phyloP scores from a whole-genome alignment of 2,888 invertebrate genomes.

The Cryptops parisi region DNA sequence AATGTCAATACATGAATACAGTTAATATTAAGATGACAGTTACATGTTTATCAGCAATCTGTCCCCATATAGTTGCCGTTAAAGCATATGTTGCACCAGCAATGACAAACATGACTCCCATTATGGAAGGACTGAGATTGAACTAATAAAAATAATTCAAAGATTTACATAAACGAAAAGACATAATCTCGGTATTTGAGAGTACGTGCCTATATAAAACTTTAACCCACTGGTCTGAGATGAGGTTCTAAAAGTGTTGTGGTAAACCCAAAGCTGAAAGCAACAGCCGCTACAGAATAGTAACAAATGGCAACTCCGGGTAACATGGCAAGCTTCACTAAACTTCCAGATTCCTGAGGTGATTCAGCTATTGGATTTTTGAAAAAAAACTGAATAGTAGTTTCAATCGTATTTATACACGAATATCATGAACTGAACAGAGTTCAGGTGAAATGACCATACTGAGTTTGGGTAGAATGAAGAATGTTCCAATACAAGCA shows the following conservation, averaged over 20 bases:
- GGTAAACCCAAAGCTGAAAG: conserved; percentile 70
- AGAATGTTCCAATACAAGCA: conserved; percentile 57
- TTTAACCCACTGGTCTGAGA: conserved; percentile 42
- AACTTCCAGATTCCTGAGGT: background rate
- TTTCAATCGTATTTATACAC: background rate
- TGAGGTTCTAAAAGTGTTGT: conserved; percentile 80
- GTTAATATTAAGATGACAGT: too few relatives aligned
- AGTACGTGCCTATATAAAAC: background rate
- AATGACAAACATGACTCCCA: conserved; percentile 68
- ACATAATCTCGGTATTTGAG: background rate
- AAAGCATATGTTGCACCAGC: conserved; percentile 66
- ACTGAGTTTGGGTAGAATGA: conserved; percentile 45
- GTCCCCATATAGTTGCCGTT: conserved; percentile 65
- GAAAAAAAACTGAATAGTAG: background rate
- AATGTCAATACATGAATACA: too few relatives aligned
- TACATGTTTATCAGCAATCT: conserved; percentile 54
- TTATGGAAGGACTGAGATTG: conserved; percentile 41
- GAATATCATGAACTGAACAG: background rate
- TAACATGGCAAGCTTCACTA: conserved; percentile 48
- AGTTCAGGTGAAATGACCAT: too few relatives aligned
- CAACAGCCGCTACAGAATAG: conserved; percentile 55
- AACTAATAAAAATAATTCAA: background rate
- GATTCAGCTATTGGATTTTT: background rate
- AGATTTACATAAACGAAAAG: too few relatives aligned
- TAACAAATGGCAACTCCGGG: conserved; percentile 56